phyloP scores from a whole-genome alignment of 2,113 vertebrate species.

The Aptenodytes forsteri region DNA sequence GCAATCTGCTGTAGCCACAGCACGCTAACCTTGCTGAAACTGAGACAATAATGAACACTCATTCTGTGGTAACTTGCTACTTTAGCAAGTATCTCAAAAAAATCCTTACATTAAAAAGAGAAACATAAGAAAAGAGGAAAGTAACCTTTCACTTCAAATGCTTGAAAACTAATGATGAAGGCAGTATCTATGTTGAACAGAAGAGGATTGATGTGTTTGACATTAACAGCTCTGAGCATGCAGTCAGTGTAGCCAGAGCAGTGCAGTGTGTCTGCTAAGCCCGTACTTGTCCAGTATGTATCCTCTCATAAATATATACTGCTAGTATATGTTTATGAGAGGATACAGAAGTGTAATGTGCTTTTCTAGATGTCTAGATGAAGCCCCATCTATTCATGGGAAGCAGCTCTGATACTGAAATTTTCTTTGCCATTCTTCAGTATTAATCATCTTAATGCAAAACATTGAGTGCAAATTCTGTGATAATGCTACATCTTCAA shows the following conservation, averaged over 20 bases:
- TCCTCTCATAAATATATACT: neutral
- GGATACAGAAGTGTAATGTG: neutral
- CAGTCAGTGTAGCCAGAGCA: neutral
- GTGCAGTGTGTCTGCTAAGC: neutral
- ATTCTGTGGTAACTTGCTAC: neutral
- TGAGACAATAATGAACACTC: neutral
- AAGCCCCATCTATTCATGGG: neutral
- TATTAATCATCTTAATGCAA: neutral
- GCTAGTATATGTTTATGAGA: neutral
- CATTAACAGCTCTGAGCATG: neutral
- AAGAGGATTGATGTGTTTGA: neutral
- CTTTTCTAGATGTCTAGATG: neutral
- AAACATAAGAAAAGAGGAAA: neutral
- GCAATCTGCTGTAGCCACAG: neutral
- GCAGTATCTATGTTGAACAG: neutral
- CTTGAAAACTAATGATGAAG: neutral
- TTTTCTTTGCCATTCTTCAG: neutral
- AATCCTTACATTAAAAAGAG: neutral
- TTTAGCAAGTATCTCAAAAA: neutral
- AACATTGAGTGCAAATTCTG: neutral
- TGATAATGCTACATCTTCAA: neutral
- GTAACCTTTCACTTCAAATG: neutral
- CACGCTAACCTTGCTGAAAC: neutral
- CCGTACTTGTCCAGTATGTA: neutral
- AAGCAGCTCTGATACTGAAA: neutral